Evolutionary conservation across 2,797 vertebrate species (phyloP).

Genomic region (Mormyrus proboscirostris): DNA sequence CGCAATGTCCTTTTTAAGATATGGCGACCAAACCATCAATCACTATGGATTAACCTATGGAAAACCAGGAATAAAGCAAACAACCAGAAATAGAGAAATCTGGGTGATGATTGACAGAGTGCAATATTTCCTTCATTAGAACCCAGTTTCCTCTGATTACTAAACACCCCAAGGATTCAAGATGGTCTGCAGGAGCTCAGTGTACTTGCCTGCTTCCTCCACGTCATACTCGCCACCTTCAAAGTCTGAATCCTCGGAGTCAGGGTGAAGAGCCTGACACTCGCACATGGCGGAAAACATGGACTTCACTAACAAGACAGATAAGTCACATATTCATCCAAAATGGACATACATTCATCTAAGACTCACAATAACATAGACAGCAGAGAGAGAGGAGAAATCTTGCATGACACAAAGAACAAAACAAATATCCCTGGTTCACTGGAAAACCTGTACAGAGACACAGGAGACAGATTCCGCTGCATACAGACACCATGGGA

Average conservation of each 20-base stretch:
- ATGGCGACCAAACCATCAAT: neutral
- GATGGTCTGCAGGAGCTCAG: neutral
- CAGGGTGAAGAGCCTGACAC: conserved; percentile 90
- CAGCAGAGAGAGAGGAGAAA: neutral
- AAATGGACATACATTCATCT: neutral
- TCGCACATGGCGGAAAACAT: conserved; percentile 97
- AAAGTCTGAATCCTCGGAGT: conserved; percentile 85
- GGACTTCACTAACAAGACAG: conserved; percentile 72
- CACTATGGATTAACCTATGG: neutral
- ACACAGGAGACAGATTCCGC: neutral
- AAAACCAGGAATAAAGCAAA: neutral
- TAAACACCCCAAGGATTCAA: neutral
- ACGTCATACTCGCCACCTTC: conserved; percentile 91
- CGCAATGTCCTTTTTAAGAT: too few species aligned
- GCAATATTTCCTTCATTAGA: neutral
- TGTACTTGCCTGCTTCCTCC: conserved; percentile 77
- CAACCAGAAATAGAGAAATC: neutral
- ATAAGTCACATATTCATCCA: conserved; percentile 16
- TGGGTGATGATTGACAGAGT: neutral
- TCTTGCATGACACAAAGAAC: neutral
- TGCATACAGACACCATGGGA: neutral
- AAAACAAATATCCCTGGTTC: neutral
- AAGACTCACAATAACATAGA: neutral
- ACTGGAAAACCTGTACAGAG: neutral
- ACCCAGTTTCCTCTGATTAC: neutral